A percentile compares a stretch with the other conserved stretches of the same genome.
Evolutionary conservation across 2,113 vertebrate species (phyloP).

Genomic region (Prietella phreatophila): DNA sequence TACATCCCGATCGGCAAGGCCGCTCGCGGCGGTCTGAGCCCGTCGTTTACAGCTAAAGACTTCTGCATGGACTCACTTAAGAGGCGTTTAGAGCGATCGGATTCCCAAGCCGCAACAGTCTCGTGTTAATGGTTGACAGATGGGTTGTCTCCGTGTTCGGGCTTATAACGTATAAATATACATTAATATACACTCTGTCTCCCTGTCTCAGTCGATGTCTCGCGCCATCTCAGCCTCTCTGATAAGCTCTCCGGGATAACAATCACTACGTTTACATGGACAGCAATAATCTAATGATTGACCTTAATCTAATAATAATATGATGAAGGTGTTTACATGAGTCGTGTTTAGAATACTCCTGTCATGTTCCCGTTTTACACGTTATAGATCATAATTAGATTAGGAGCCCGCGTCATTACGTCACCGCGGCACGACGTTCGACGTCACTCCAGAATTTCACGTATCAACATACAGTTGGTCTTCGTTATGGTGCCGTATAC

Average conservation of each 20-base stretch:
- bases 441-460: too few species aligned
- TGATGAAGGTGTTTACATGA: too few species aligned
- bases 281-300: too few species aligned
- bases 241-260: background rate
- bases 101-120: background rate
- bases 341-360: too few species aligned
- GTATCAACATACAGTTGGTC: too few species aligned
- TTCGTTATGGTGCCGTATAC: too few species aligned
- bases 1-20: background rate
- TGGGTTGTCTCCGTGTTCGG: background rate
- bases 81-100: background rate
- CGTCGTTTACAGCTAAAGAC: constrained; percentile 27
- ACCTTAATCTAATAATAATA: too few species aligned
- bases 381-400: too few species aligned
- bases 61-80: constrained; percentile 20
- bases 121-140: background rate
- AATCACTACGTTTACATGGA: too few species aligned
- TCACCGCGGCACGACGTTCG: too few species aligned
- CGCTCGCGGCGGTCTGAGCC: background rate
- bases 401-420: too few species aligned
- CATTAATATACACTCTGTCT: background rate
- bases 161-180: background rate
- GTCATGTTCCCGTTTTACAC: too few species aligned
- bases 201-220: background rate
- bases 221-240: background rate